Conservation (phyloP, 2,888 invertebrate species). For the Lithophane socia region DNA sequence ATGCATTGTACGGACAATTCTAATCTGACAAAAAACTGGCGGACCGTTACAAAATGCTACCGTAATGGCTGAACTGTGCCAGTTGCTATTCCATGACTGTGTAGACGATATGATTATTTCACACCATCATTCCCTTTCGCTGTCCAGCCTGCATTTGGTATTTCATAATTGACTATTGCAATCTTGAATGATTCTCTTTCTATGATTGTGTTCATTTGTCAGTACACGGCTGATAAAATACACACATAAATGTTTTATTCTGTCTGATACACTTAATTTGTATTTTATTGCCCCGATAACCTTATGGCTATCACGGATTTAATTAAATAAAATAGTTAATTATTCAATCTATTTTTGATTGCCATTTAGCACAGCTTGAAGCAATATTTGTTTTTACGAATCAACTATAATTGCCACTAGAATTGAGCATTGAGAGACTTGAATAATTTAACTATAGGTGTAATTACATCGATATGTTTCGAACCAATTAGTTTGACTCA, state of each 20-base stretch:
- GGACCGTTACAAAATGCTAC: slow-evolving; percentile 73
- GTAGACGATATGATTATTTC: slow-evolving; percentile 55
- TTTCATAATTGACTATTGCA: slow-evolving; percentile 49
- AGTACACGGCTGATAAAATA: slow-evolving; percentile 24
- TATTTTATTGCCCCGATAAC: slow-evolving; percentile 59
- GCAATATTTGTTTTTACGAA: slow-evolving; percentile 63
- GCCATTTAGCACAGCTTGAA: slow-evolving; percentile 45
- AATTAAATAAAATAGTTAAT: slow-evolving; percentile 56
- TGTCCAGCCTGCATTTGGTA: slow-evolving; percentile 50
- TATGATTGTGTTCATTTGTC: slow-evolving; percentile 33
- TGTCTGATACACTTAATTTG: slow-evolving; percentile 40
- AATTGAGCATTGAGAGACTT: slow-evolving; percentile 47
- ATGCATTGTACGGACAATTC: slow-evolving; percentile 75
- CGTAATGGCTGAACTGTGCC: slow-evolving; percentile 66
- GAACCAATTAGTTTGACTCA: slow-evolving; percentile 51
- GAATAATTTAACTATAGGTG: slow-evolving; percentile 19
- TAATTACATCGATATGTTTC: slow-evolving; percentile 44
- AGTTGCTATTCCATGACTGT: slow-evolving; percentile 46
- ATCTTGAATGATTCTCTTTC: slow-evolving; percentile 35
- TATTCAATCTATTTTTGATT: slow-evolving; percentile 55
- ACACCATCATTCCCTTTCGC: slow-evolving; percentile 55
- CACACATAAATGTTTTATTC: slow-evolving; percentile 23
- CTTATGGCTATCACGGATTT: slow-evolving; percentile 39
- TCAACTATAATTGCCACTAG: slow-evolving; percentile 62
- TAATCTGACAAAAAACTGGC: slow-evolving; percentile 73